Conservation (phyloP, 2,113 vertebrate species). For the Arothron firmamentum region DNA sequence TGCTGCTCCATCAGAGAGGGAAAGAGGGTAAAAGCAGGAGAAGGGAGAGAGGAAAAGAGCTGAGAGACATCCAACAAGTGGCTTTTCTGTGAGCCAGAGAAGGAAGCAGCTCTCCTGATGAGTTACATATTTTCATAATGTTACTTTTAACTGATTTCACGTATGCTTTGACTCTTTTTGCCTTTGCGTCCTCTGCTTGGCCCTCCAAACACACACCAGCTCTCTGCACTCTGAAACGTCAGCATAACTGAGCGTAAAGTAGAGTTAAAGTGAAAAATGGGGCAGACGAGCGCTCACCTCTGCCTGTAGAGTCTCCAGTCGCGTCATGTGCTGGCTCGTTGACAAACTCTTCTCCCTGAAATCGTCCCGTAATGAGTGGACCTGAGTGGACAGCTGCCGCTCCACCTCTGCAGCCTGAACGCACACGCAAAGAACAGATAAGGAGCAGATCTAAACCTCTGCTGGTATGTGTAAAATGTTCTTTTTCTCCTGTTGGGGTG, state of each 20-base stretch:
- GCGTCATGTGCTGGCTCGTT: constrained; percentile 90
- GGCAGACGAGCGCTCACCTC: constrained; percentile 78
- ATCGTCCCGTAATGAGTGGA: constrained; percentile 89
- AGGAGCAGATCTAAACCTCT: too few species aligned
- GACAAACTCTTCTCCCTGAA: constrained; percentile 93
- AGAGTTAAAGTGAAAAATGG: neutral
- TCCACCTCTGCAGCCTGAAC: constrained; percentile 92
- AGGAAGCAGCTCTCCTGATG: neutral
- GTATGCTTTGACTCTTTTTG: neutral
- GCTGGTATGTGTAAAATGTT: too few species aligned
- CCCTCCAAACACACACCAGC: neutral
- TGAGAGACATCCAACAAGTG: constrained; percentile 3
- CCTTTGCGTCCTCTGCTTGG: neutral
- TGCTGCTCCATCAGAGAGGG: constrained; percentile 85
- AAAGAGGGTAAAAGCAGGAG: constrained; percentile 20
- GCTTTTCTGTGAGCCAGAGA: neutral
- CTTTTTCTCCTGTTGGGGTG: too few species aligned
- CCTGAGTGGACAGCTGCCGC: constrained; percentile 92
- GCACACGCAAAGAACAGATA: neutral
- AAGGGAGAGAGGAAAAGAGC: constrained; percentile 9
- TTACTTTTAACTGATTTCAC: too few species aligned
- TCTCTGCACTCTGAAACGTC: neutral
- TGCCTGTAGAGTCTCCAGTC: constrained; percentile 89
- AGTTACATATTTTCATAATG: too few species aligned
- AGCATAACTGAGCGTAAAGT: neutral